phyloP scores from a whole-genome alignment of 2,888 invertebrate species.

The Noctua pronuba region DNA sequence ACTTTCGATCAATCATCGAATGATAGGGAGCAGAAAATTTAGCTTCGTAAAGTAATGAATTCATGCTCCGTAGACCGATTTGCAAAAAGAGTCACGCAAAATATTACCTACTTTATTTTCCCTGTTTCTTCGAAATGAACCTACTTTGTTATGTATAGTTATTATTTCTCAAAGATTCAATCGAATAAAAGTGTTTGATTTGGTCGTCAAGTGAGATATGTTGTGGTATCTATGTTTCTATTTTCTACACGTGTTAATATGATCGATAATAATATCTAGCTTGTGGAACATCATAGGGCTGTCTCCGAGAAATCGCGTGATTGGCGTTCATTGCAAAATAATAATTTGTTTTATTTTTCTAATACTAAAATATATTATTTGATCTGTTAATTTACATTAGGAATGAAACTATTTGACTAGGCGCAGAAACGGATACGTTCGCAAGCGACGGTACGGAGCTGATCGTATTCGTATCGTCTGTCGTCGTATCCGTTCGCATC shows the following conservation, averaged over 20 bases:
- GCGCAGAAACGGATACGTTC: no score
- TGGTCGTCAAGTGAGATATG: constrained; percentile 23
- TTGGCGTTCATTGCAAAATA: background rate
- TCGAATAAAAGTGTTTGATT: constrained; percentile 22
- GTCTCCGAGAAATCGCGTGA: background rate
- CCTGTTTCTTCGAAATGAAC: constrained; percentile 23
- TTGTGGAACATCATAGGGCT: constrained; percentile 14
- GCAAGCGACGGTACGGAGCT: no score
- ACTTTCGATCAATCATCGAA: constrained; percentile 37
- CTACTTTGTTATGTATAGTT: constrained; percentile 10
- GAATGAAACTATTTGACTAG: no score
- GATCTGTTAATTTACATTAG: background rate
- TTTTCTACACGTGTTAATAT: constrained; percentile 25
- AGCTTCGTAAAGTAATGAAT: constrained; percentile 43
- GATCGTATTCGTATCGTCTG: no score
- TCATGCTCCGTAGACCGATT: constrained; percentile 32
- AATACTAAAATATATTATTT: background rate
- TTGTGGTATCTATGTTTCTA: background rate
- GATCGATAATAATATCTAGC: constrained; percentile 34
- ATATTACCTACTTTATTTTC: constrained; percentile 49
- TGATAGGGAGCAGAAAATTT: constrained; percentile 30
- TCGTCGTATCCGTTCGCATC: no score
- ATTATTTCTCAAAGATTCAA: constrained; percentile 25
- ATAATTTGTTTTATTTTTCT: background rate
- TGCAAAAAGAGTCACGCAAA: constrained; percentile 61